A percentile compares a stretch with the other conserved stretches of the same genome.
Conservation (phyloP, 2,888 invertebrate species). For the Sclerodermus sp. region DNA sequence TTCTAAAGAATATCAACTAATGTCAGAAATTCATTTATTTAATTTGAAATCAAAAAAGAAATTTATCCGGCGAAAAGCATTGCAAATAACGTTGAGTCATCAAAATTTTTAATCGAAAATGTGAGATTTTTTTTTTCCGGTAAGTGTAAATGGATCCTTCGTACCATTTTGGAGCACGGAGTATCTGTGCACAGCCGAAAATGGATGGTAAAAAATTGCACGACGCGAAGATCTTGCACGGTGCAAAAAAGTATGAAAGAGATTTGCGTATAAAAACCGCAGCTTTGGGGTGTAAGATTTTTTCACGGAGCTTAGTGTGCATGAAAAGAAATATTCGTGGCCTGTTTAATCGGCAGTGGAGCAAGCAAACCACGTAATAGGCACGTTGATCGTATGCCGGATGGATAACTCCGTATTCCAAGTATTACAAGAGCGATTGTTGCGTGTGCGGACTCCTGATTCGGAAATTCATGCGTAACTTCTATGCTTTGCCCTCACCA, state of each 20-base stretch:
- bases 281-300: not conserved
- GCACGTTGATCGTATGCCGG: conserved; percentile 29
- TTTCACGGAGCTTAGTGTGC: not conserved
- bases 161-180: no score
- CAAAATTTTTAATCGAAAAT: no score
- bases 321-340: not conserved
- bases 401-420: conserved; percentile 38
- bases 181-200: no score
- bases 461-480: conserved; percentile 13
- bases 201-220: no score
- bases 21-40: not conserved
- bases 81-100: no score
- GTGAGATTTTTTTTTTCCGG: no score
- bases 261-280: no score
- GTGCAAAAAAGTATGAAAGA: no score
- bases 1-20: not conserved
- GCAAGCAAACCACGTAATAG: conserved; percentile 18
- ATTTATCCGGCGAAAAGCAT: no score
- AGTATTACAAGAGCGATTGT: conserved; percentile 43
- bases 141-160: no score
- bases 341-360: conserved; percentile 7
- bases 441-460: conserved; percentile 38
- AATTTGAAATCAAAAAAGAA: no score
- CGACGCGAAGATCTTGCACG: no score
- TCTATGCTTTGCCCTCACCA: not conserved